Conservation (phyloP, 2,888 invertebrate genomes). For the Seira ritae region DNA sequence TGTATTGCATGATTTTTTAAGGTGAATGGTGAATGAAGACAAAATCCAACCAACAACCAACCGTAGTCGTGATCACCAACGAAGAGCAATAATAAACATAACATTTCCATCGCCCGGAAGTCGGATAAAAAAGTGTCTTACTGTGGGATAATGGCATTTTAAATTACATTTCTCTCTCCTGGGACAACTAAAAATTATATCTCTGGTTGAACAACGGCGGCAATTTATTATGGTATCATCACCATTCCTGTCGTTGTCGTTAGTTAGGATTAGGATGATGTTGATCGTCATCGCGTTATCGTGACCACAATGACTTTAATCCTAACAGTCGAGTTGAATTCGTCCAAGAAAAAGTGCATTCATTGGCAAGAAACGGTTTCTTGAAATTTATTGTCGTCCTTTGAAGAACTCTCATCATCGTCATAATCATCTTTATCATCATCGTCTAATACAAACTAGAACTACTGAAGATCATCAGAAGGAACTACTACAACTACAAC, state of each 20-base stretch:
- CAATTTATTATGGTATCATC: not conserved
- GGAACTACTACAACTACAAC: not conserved
- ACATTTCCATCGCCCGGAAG: not conserved
- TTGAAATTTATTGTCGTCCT: slow-evolving; percentile 48
- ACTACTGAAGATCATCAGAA: too few relatives aligned
- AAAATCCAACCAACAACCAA: too few relatives aligned
- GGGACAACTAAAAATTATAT: not conserved
- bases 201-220: not conserved
- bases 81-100: not conserved
- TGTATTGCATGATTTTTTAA: too few relatives aligned
- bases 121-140: not conserved
- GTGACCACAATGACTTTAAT: slow-evolving; percentile 50
- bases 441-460: not conserved
- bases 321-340: slow-evolving; percentile 37
- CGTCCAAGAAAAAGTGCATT: slow-evolving; percentile 49
- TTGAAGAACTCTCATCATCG: too few relatives aligned
- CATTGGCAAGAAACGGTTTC: slow-evolving; percentile 50
- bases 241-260: not conserved
- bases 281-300: slow-evolving; percentile 19
- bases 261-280: slow-evolving; percentile 16
- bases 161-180: not conserved
- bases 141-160: not conserved
- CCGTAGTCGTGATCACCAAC: not conserved
- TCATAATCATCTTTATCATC: slow-evolving; percentile 20
- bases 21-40: too few relatives aligned